Conservation (phyloP, 2,797 vertebrate genomes). For the Sebastes steindachneri region DNA sequence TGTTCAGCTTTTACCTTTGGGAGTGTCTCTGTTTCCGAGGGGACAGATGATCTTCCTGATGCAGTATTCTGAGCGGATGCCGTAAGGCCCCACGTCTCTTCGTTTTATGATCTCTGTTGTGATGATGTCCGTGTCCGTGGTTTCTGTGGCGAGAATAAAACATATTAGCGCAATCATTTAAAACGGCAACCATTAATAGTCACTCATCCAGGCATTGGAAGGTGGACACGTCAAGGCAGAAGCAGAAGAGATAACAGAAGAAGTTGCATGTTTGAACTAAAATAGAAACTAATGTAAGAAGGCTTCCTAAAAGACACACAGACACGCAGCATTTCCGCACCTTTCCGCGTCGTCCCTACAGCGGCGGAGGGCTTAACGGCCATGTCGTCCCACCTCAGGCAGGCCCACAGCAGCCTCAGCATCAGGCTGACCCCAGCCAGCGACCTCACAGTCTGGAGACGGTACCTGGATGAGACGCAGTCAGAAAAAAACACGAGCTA, state of each 20-base stretch:
- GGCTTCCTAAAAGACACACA: not conserved
- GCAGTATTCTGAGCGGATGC: slow-evolving; percentile 97
- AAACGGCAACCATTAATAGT: not conserved
- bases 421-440: slow-evolving; percentile 96
- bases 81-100: slow-evolving; percentile 92
- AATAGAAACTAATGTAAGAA: not conserved
- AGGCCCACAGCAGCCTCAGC: slow-evolving; percentile 95
- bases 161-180: not conserved
- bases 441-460: slow-evolving; percentile 95
- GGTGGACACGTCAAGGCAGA: not conserved
- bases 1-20: slow-evolving; percentile 86
- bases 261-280: not conserved
- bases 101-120: slow-evolving; percentile 98
- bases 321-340: slow-evolving; percentile 65
- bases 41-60: slow-evolving; percentile 98
- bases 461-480: slow-evolving; percentile 83
- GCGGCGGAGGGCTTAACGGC: slow-evolving; percentile 92
- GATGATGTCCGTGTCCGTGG: slow-evolving; percentile 94
- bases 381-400: slow-evolving; percentile 98
- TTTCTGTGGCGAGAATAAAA: slow-evolving; percentile 83
- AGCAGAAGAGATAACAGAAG: not conserved
- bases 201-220: not conserved
- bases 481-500: not conserved
- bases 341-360: slow-evolving; percentile 92
- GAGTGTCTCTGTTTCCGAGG: slow-evolving; percentile 92